A percentile compares a stretch with the other conserved stretches of the same genome.
phyloP scores from a whole-genome alignment of 2,888 invertebrate genomes.

The Pseudococcus jackbeardsleyi region DNA sequence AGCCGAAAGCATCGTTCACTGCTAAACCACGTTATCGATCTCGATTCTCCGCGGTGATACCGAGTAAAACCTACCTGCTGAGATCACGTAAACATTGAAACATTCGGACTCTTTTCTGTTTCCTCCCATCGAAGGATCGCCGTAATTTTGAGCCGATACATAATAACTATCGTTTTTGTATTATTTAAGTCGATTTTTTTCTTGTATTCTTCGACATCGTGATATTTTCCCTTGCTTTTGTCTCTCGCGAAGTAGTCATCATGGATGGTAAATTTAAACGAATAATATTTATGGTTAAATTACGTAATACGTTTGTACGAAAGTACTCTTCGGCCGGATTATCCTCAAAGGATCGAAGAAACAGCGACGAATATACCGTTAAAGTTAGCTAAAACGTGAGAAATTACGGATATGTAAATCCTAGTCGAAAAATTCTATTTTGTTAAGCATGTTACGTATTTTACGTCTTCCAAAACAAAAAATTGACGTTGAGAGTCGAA shows the following conservation, averaged over 20 bases:
- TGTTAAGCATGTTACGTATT: too few relatives aligned
- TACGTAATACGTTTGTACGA: slow-evolving; percentile 41
- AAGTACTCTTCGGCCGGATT: slow-evolving; percentile 27
- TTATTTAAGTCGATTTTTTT: background rate
- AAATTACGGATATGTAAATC: background rate
- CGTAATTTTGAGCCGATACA: background rate
- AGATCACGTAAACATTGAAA: slow-evolving; percentile 50
- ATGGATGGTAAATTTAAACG: slow-evolving; percentile 49
- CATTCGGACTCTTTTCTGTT: background rate
- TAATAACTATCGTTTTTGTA: background rate
- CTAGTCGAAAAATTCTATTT: too few relatives aligned
- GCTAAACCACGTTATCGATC: slow-evolving; percentile 46
- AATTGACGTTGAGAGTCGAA: too few relatives aligned
- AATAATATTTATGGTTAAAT: slow-evolving; percentile 48
- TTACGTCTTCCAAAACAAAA: too few relatives aligned
- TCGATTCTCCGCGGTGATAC: background rate
- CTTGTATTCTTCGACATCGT: background rate
- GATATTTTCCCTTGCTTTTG: background rate
- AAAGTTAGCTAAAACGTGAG: slow-evolving; percentile 3
- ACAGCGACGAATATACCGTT: background rate
- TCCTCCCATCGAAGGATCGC: background rate
- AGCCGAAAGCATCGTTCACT: slow-evolving; percentile 12
- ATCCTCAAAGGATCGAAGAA: background rate
- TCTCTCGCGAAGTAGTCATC: background rate
- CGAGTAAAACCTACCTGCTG: slow-evolving; percentile 50